Evolutionary conservation across 2,113 vertebrate genomes (phyloP), one percentile per base, ranked within the genome.

Genomic region (Fregetta grallaria): DNA sequence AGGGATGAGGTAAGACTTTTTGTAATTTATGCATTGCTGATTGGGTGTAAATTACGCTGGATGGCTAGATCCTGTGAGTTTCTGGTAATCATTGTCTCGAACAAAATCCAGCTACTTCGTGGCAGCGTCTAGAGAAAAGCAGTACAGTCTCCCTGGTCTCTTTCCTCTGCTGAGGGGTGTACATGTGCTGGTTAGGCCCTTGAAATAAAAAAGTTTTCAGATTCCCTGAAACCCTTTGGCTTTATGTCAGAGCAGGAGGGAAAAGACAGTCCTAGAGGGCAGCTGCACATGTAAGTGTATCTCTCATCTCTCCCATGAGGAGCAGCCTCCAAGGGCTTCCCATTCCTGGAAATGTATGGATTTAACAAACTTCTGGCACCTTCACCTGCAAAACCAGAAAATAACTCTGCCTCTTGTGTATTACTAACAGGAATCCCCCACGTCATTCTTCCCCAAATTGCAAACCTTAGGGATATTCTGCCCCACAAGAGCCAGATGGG

Each of bases 271-370:
- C 13, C n/a, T 44, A 13, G 29, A 56, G 14, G 10, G 63, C 47
- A 67, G 19, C 11, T 66, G 26, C 42, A 9, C 0, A 0, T n/a
- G 4, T 30, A 19, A 47, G 8, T 32, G 8, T 27, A 7, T 32
- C 15, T 20, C 6, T 36, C 13, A 1, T 44, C 8, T 70, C 36
- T 85, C 6, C 29, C 32, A 6, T 26, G 12, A 87, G 62, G n/a
- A 84, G 16, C 8, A 32, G 7, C 9, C 6, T 11, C 21, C 22
- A 45, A 58, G 45, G 26, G 4, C 27, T 80, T 81, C 47, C n/a
- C n/a, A 4, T 74, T 71, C 47, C n/a, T 61, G 34, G n/a, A 80
- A 73, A 52, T 11, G 3, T 17, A 63, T 45, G 7, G 50, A 23
- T 45, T 84, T 58, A 82, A 63, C 7, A 63, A 68, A 20, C 4